These are phyloP conservation scores for Scolopax bukidnonensis DNA, from an alignment of 2,797 vertebrate species.

Conservation along the genomic window DNA sequence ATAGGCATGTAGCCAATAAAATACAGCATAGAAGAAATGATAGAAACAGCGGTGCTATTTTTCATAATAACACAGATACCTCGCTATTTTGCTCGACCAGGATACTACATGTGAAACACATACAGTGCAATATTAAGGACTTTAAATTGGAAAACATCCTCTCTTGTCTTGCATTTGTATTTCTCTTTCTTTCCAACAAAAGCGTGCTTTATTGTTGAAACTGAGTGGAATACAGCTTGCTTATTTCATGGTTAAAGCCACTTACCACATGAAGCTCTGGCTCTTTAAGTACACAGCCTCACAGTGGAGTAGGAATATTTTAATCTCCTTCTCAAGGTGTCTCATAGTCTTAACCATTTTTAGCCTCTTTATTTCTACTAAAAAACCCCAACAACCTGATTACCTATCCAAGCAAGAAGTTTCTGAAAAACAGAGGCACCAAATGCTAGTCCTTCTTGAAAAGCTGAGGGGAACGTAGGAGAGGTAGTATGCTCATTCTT, in stretches of 20 bases:
- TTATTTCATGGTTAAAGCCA: slow-evolving; percentile 13
- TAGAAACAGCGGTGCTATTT: background rate
- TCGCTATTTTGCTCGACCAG: background rate
- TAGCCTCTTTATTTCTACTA: background rate
- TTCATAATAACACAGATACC: background rate
- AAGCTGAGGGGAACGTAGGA: background rate
- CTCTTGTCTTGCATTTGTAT: background rate
- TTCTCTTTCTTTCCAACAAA: background rate
- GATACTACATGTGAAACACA: background rate
- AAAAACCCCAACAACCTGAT: background rate
- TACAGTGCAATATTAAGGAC: background rate
- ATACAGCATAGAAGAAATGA: slow-evolving; percentile 24
- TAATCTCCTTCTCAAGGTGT: background rate
- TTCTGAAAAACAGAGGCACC: background rate
- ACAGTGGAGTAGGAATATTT: background rate
- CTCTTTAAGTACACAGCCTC: background rate
- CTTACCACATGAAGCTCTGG: slow-evolving; percentile 18
- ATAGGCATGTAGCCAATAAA: slow-evolving; percentile 56
- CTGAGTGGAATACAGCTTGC: background rate
- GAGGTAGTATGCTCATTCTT: background rate
- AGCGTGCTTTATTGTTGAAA: background rate
- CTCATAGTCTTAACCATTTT: background rate
- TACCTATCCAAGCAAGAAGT: background rate
- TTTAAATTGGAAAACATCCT: background rate
- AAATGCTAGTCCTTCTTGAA: background rate